Conservation (phyloP, 1,140 invertebrate genomes). For the Stegodyphus mimosarum region DNA sequence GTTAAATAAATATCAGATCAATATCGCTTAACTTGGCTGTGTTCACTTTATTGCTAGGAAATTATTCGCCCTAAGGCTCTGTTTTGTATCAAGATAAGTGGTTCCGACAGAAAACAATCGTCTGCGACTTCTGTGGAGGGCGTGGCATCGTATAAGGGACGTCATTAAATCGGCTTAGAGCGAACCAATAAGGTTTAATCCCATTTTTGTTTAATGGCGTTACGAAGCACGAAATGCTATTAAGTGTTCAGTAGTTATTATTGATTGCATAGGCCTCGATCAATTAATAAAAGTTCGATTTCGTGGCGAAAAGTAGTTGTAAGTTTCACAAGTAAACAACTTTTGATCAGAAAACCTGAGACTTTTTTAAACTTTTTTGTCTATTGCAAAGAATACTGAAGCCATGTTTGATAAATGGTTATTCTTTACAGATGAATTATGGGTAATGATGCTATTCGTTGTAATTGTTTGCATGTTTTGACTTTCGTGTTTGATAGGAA, state of each 20-base stretch:
- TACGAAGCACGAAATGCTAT: not conserved
- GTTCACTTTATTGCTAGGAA: not conserved
- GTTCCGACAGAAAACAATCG: slow-evolving; percentile 18
- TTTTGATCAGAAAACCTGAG: not conserved
- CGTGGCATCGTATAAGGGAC: slow-evolving; percentile 5
- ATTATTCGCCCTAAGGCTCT: not conserved
- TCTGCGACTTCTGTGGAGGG: not conserved
- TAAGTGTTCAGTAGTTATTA: slow-evolving; percentile 10
- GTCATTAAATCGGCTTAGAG: slow-evolving; percentile 12
- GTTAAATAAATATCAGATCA: slow-evolving; percentile 19
- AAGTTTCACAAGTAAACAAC: slow-evolving; percentile 7
- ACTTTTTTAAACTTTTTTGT: slow-evolving; percentile 3
- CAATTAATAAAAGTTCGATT: slow-evolving; percentile 24
- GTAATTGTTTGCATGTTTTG: not conserved
- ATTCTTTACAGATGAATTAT: slow-evolving; percentile 19
- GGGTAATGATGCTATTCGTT: not conserved
- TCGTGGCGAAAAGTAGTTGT: slow-evolving; percentile 32
- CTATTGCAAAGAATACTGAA: slow-evolving; percentile 10
- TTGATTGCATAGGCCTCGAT: not conserved
- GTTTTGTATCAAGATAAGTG: slow-evolving; percentile 29
- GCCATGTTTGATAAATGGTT: slow-evolving; percentile 40
- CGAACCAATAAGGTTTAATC: not conserved
- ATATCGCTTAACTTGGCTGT: not conserved
- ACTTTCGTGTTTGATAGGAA: too few relatives aligned
- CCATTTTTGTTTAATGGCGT: slow-evolving; percentile 9